A percentile compares a stretch with the other conserved stretches of the same genome.
Conservation (phyloP, 2,113 vertebrate genomes). For the Caracal caracal region DNA sequence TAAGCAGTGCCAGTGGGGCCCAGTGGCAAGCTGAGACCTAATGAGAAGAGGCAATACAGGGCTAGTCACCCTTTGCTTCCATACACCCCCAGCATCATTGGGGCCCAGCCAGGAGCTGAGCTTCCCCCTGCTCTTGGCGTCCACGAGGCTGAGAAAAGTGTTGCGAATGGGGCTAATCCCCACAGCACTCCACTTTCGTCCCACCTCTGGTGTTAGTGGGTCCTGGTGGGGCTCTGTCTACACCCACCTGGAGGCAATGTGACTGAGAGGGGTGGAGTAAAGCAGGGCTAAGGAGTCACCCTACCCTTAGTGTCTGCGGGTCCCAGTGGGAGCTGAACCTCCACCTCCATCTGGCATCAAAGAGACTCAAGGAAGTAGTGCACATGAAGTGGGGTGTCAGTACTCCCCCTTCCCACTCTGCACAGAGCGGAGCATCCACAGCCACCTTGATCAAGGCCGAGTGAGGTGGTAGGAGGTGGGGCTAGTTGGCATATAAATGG, state of each 20-base stretch:
- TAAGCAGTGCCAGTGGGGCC: background rate
- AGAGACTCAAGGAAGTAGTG: background rate
- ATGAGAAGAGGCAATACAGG: background rate
- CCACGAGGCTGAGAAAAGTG: background rate
- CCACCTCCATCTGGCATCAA: background rate
- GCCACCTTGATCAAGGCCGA: background rate
- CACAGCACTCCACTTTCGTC: background rate
- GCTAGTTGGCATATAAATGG: background rate
- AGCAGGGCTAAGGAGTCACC: background rate
- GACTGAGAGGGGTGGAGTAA: accelerated
- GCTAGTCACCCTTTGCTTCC: background rate
- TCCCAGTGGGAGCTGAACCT: background rate
- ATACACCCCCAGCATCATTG: accelerated
- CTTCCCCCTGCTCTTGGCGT: background rate
- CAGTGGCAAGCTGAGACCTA: background rate
- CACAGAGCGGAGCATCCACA: background rate
- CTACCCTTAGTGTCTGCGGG: background rate
- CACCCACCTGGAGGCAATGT: no score
- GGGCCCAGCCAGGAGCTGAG: background rate
- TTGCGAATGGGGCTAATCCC: background rate
- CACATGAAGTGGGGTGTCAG: background rate
- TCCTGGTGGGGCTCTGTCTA: background rate
- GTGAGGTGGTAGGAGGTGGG: background rate
- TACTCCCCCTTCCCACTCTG: background rate
- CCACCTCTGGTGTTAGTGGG: background rate